Conservation (phyloP, 2,113 vertebrate genomes). For the Dolichallabes microphthalmus region DNA sequence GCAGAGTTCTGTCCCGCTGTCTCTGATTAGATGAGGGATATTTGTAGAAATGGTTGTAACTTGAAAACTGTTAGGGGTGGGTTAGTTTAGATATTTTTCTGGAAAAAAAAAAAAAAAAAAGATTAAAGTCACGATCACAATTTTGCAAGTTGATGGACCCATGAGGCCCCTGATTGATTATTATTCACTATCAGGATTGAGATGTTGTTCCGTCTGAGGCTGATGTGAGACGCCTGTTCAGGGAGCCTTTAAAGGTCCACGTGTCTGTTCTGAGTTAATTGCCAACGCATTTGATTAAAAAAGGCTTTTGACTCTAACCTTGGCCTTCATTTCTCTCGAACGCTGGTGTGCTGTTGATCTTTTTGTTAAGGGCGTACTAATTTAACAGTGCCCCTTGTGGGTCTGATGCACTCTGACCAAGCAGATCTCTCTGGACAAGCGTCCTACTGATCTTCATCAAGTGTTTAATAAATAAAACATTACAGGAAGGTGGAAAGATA, state of each 20-base stretch:
- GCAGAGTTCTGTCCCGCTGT: not conserved
- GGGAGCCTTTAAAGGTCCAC: not conserved
- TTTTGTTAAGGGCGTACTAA: not conserved
- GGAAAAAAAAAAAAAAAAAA: too few species aligned
- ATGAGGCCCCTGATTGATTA: not conserved
- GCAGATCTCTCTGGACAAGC: not conserved
- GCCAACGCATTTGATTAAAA: not conserved
- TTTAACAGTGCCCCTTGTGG: conserved; percentile 48
- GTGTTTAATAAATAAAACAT: not conserved
- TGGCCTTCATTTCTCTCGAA: not conserved
- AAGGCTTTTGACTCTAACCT: not conserved
- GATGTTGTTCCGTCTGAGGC: not conserved
- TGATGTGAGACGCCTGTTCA: not conserved
- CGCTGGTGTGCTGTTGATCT: not conserved
- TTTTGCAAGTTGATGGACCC: not conserved
- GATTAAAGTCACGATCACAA: not conserved
- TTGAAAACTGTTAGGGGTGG: not conserved
- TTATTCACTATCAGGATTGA: not conserved
- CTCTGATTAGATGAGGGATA: not conserved
- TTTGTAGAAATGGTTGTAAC: not conserved
- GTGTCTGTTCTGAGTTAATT: not conserved
- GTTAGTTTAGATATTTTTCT: too few species aligned
- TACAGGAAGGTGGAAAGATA: not conserved
- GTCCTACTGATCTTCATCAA: not conserved
- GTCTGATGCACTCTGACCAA: not conserved